These are phyloP conservation scores for Grus americana DNA, from an alignment of 2,113 vertebrate species.

Conservation along the genomic window DNA sequence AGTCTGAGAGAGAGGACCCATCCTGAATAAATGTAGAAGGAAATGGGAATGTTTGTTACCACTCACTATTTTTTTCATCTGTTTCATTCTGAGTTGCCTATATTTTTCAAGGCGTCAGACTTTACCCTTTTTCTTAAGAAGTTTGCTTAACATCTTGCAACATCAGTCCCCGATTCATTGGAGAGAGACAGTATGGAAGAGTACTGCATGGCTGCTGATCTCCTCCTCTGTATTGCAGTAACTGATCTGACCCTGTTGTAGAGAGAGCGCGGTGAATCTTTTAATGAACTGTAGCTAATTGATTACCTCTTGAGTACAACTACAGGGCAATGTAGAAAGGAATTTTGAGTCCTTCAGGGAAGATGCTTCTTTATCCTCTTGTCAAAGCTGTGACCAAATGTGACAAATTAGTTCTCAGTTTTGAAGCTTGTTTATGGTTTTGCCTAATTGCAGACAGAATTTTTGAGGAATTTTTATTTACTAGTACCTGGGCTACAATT, in stretches of 20 bases:
- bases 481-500: neutral
- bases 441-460: neutral
- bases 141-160: neutral
- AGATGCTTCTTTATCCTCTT: neutral
- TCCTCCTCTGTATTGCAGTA: neutral
- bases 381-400: neutral
- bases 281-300: neutral
- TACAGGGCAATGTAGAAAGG: neutral
- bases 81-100: neutral
- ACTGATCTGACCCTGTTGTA: neutral
- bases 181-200: neutral
- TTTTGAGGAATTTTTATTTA: neutral
- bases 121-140: neutral
- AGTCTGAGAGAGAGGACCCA: neutral
- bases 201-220: neutral
- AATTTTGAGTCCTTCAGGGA: neutral
- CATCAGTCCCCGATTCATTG: neutral
- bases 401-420: neutral
- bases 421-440: neutral
- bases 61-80: accelerated
- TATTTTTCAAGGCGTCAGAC: neutral
- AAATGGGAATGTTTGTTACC: neutral
- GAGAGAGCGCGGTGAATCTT: neutral
- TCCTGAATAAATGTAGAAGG: neutral
- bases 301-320: neutral